phyloP scores from a whole-genome alignment of 2,113 vertebrate species.

The Cephalopholis sonnerati region DNA sequence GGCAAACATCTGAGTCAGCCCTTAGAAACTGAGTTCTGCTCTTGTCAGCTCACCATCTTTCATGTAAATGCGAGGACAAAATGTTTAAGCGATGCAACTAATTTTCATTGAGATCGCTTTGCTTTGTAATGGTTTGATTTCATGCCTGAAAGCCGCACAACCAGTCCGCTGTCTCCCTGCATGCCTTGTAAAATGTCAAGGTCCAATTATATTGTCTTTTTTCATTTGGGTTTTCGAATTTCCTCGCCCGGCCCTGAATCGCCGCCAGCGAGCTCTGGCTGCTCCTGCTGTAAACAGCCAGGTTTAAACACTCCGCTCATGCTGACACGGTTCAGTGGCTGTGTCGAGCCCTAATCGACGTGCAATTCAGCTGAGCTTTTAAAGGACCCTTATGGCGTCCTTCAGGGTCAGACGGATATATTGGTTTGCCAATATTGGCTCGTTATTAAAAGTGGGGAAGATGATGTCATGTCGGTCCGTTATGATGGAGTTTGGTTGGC shows the following conservation, averaged over 20 bases:
- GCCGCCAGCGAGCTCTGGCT: constrained; percentile 7
- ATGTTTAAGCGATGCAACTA: neutral
- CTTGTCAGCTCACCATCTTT: neutral
- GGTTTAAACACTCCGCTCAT: constrained; percentile 38
- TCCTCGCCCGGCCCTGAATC: constrained; percentile 6
- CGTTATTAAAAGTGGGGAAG: neutral
- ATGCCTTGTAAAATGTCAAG: constrained; percentile 46
- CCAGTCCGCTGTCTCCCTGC: neutral
- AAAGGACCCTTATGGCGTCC: constrained; percentile 7
- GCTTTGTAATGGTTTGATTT: constrained; percentile 39
- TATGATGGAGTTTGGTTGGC: neutral
- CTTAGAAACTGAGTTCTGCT: neutral
- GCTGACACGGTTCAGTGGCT: constrained; percentile 38
- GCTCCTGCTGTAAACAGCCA: constrained; percentile 41
- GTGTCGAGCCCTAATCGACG: constrained; percentile 40
- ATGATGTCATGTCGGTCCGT: neutral
- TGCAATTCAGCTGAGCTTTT: constrained; percentile 23
- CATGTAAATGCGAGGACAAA: neutral
- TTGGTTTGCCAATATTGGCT: neutral
- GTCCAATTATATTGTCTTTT: constrained; percentile 49
- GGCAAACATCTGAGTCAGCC: constrained; percentile 27
- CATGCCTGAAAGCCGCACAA: constrained; percentile 14
- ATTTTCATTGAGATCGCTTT: neutral
- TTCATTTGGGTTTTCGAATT: constrained; percentile 45
- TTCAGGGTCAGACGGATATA: constrained; percentile 18